Percentiles rank a stretch among this genome's conserved stretches.
These are phyloP conservation scores for Pogonomyrmex barbatus DNA, from an alignment of 1,140 invertebrate genomes.

Conservation along the genomic window DNA sequence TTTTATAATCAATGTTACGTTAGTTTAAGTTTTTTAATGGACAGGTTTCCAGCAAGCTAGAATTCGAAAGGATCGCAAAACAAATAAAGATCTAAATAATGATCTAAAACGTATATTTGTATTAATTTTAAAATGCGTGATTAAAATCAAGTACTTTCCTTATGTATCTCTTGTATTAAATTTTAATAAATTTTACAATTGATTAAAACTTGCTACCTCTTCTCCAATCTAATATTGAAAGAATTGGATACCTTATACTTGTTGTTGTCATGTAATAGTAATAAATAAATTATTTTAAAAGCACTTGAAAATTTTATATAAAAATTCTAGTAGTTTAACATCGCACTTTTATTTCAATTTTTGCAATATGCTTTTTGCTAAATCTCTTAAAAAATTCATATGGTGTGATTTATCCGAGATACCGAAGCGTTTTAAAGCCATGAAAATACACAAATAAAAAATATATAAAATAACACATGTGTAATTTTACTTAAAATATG, in stretches of 20 bases:
- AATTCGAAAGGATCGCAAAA: no score
- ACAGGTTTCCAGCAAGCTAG: neutral
- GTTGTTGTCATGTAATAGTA: neutral
- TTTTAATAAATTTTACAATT: neutral
- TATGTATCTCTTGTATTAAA: neutral
- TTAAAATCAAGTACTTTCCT: no score
- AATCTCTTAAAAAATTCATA: constrained; percentile 12
- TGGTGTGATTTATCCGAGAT: neutral
- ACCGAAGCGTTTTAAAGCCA: neutral
- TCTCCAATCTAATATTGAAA: neutral
- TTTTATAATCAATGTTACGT: neutral
- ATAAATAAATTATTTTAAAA: constrained; percentile 24
- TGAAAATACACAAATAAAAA: neutral
- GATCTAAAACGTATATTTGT: no score
- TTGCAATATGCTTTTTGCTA: neutral
- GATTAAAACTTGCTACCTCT: neutral
- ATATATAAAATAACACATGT: no score
- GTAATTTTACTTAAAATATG: neutral
- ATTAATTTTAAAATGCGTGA: no score
- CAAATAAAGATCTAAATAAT: no score
- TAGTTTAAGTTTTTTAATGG: neutral
- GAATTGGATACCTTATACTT: neutral
- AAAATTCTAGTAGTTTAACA: neutral
- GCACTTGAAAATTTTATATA: neutral
- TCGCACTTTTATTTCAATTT: neutral